Evolutionary conservation across 2,113 vertebrate genomes (phyloP).

Genomic region (Tautogolabrus adspersus): DNA sequence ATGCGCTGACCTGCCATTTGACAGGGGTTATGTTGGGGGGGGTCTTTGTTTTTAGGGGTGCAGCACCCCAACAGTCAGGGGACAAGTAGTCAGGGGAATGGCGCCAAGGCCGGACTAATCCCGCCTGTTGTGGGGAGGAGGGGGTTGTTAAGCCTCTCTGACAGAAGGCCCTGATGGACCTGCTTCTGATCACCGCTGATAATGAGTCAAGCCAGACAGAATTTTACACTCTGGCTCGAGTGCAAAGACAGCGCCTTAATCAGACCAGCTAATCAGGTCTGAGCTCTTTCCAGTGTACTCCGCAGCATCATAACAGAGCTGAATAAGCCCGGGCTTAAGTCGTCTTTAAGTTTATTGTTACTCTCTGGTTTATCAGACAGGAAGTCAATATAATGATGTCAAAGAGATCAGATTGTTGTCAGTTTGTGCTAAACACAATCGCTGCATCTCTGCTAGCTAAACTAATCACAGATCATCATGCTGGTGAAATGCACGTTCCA

Average conservation of each 20-base stretch:
- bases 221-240: slow-evolving; percentile 70
- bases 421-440: too few species aligned
- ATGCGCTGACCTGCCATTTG: slow-evolving; percentile 48
- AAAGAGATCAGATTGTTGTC: too few species aligned
- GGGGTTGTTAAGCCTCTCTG: slow-evolving; percentile 60
- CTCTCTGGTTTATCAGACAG: slow-evolving; percentile 16
- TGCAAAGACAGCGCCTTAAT: slow-evolving; percentile 61
- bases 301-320: slow-evolving; percentile 27
- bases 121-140: slow-evolving; percentile 26
- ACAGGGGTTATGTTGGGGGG: slow-evolving; percentile 12
- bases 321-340: slow-evolving; percentile 40
- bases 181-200: slow-evolving; percentile 69
- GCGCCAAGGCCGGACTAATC: slow-evolving; percentile 72
- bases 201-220: slow-evolving; percentile 75
- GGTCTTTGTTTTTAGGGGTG: slow-evolving; percentile 31
- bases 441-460: too few species aligned
- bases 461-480: too few species aligned
- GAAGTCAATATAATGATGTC: slow-evolving; percentile 5
- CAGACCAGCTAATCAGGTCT: slow-evolving; percentile 78
- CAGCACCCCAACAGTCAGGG: slow-evolving; percentile 50
- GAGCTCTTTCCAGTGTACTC: slow-evolving; percentile 62
- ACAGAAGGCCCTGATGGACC: slow-evolving; percentile 72
- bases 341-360: slow-evolving; percentile 25
- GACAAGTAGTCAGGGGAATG: slow-evolving; percentile 66
- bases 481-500: too few species aligned